Evolutionary conservation across 2,797 vertebrate species (phyloP).

Genomic region (Crenuchus spilurus): DNA sequence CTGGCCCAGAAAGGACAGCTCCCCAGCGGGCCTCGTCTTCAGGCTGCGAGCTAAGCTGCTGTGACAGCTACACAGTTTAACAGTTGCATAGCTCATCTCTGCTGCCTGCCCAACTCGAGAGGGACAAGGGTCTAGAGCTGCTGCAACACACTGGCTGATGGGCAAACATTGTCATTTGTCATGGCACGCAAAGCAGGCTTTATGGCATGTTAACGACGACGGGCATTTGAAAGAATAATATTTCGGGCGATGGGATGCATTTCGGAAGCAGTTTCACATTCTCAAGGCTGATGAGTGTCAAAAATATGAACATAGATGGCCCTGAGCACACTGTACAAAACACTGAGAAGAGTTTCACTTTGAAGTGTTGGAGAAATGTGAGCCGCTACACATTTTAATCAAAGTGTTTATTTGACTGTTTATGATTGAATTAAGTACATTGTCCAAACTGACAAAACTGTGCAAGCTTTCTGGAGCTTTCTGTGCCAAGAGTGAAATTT

Average conservation of each 20-base stretch:
- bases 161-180: slow-evolving; percentile 33
- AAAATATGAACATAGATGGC: background rate
- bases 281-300: background rate
- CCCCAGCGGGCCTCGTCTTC: slow-evolving; percentile 67
- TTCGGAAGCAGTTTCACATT: background rate
- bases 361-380: too few relatives aligned
- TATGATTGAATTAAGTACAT: too few relatives aligned
- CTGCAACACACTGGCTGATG: slow-evolving; percentile 17
- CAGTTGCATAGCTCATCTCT: slow-evolving; percentile 65
- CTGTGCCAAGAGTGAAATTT: slow-evolving; percentile 22
- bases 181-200: slow-evolving; percentile 23
- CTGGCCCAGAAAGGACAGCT: slow-evolving; percentile 74
- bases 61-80: slow-evolving; percentile 76
- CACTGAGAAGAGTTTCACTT: too few relatives aligned
- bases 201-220: background rate
- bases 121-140: slow-evolving; percentile 54
- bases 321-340: too few relatives aligned
- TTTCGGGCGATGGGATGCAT: background rate
- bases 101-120: slow-evolving; percentile 50
- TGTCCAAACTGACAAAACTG: too few relatives aligned
- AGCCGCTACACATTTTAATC: too few relatives aligned
- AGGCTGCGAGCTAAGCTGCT: slow-evolving; percentile 69
- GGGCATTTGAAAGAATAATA: background rate
- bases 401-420: too few relatives aligned
- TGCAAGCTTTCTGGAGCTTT: background rate